Conservation (phyloP, 2,888 invertebrate genomes). For the Agonum fuliginosum region DNA sequence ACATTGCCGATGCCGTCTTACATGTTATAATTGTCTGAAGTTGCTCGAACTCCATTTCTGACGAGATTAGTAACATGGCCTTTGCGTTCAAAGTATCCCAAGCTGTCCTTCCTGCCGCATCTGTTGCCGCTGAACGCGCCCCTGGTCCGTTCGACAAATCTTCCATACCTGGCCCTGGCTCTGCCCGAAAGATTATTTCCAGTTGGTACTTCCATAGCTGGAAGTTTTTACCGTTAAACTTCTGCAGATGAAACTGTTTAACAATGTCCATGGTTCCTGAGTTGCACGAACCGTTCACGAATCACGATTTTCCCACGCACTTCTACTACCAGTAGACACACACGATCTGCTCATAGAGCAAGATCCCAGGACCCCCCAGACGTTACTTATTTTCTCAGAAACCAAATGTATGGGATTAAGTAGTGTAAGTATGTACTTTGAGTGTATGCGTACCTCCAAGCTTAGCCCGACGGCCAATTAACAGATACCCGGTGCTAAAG, state of each 20-base stretch:
- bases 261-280: conserved; percentile 33
- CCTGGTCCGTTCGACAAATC: not conserved
- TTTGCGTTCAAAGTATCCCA: conserved; percentile 23
- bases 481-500: no score
- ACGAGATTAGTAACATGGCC: conserved; percentile 27
- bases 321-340: no score
- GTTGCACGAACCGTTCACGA: no score
- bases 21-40: conserved; percentile 23
- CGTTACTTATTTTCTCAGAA: no score
- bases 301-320: no score
- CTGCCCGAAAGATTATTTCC: conserved; percentile 34
- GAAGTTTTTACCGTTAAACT: conserved; percentile 52
- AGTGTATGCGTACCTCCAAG: no score
- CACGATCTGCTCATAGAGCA: no score
- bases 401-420: no score
- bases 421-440: no score
- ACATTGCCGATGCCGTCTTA: conserved; percentile 42
- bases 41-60: conserved; percentile 28
- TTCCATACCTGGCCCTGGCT: conserved; percentile 6
- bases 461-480: no score
- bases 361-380: no score
- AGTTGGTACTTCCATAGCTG: no score
- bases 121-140: not conserved
- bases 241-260: conserved; percentile 21
- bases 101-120: not conserved